These are phyloP conservation scores for Antedon mediterranea DNA, from an alignment of 53 echinoderm and acorn worm genomes.

Conservation along the genomic window DNA sequence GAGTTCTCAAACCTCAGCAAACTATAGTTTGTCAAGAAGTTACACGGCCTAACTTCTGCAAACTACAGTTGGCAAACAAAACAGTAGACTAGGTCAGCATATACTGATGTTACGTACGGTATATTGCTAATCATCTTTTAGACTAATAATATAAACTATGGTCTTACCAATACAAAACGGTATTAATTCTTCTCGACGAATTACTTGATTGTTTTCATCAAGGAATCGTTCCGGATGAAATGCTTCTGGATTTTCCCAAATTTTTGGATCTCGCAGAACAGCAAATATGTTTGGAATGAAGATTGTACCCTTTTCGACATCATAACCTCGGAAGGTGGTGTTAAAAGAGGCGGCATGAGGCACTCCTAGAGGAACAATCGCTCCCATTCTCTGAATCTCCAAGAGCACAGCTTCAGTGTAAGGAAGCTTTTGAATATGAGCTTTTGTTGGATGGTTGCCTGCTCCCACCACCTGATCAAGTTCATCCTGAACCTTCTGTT, in stretches of 20 bases:
- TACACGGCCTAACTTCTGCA: too few relatives aligned
- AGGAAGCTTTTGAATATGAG: slow-evolving; percentile 23
- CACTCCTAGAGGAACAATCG: slow-evolving; percentile 32
- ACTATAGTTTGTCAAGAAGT: too few relatives aligned
- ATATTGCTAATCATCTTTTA: too few relatives aligned
- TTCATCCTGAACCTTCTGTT: slow-evolving; percentile 40
- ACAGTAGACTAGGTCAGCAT: too few relatives aligned
- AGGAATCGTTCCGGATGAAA: slow-evolving; percentile 46
- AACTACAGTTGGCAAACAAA: too few relatives aligned
- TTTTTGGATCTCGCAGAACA: slow-evolving; percentile 27
- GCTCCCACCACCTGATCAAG: slow-evolving; percentile 28
- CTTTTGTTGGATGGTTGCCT: slow-evolving; percentile 17
- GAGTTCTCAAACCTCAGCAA: too few relatives aligned
- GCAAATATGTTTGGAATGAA: slow-evolving; percentile 41
- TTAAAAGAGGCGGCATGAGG: slow-evolving; percentile 26
- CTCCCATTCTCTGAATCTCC: slow-evolving; percentile 34
- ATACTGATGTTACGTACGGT: too few relatives aligned
- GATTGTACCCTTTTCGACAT: slow-evolving; percentile 32
- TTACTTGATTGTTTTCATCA: slow-evolving; percentile 19
- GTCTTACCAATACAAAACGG: slow-evolving; percentile 47
- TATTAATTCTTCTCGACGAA: slow-evolving; percentile 29
- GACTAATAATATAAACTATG: too few relatives aligned
- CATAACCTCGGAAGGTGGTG: slow-evolving; percentile 17
- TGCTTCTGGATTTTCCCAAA: slow-evolving; percentile 37
- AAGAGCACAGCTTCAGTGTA: slow-evolving; percentile 40